A percentile compares a stretch with the other conserved stretches of the same genome.
These are phyloP conservation scores for Tragelaphus oryx DNA, from an alignment of 2,797 vertebrate genomes.

Conservation along the genomic window DNA sequence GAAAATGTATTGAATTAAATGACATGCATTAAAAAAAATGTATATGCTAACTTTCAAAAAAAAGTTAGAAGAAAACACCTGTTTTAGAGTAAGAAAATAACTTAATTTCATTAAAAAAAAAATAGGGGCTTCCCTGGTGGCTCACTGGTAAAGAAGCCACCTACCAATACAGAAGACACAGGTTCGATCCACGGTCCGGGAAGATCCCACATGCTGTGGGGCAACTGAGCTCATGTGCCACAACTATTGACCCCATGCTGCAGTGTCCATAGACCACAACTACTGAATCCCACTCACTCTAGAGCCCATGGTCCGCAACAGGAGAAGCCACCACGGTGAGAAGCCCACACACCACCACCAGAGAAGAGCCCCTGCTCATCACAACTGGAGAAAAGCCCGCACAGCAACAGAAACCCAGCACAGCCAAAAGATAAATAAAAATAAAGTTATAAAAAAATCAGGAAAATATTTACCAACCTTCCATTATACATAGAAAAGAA, in stretches of 20 bases:
- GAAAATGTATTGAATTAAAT: neutral
- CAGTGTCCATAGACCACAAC: rapidly evolving
- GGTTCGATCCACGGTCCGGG: rapidly evolving
- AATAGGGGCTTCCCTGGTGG: neutral
- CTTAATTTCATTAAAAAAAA: neutral
- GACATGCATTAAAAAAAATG: neutral
- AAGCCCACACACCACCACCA: neutral
- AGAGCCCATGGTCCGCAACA: rapidly evolving
- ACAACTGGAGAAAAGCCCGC: neutral
- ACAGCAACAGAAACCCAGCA: neutral
- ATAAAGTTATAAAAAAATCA: neutral
- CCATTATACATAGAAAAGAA: neutral
- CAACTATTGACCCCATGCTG: neutral
- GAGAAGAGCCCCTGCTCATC: neutral
- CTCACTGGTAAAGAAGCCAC: neutral
- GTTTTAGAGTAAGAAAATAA: neutral
- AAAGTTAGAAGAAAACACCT: neutral
- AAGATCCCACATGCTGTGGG: neutral
- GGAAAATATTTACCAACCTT: neutral
- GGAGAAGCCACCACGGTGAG: neutral
- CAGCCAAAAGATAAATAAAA: neutral
- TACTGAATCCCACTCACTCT: neutral
- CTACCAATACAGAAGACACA: neutral
- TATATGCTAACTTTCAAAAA: neutral
- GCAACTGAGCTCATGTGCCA: neutral